Percentiles rank a stretch among this genome's conserved stretches.
These are phyloP conservation scores for Drosophila macrothrix DNA, from an alignment of 2,888 invertebrate species.

Conservation along the genomic window DNA sequence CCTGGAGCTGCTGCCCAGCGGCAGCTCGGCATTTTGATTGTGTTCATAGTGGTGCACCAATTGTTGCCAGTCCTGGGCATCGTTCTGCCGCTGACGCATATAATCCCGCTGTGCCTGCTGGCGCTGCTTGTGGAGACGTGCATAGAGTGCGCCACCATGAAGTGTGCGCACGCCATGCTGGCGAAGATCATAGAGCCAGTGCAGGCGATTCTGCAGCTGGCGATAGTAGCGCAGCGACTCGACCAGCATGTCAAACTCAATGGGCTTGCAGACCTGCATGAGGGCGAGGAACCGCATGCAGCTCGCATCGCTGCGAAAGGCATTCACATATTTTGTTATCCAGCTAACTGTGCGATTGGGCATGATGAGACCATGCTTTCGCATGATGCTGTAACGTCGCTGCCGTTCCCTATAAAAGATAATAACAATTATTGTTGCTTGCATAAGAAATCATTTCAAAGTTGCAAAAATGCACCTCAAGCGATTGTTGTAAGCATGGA, in stretches of 20 bases:
- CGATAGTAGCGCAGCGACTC: conserved; percentile 91
- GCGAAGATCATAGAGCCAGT: conserved; percentile 88
- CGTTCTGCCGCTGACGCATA: conserved; percentile 52
- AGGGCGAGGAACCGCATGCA: conserved; percentile 87
- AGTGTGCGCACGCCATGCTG: conserved; percentile 90
- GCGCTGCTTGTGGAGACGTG: conserved; percentile 87
- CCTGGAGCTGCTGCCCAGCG: conserved; percentile 71
- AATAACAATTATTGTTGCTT: background rate
- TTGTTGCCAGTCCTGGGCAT: conserved; percentile 69
- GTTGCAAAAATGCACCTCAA: conserved; percentile 84
- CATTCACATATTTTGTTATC: conserved; percentile 89
- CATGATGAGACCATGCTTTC: conserved; percentile 92
- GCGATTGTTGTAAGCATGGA: conserved; percentile 91
- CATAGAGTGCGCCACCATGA: conserved; percentile 88
- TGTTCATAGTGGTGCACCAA: conserved; percentile 67
- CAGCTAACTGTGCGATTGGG: conserved; percentile 89
- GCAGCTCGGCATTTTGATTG: conserved; percentile 74
- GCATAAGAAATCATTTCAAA: background rate
- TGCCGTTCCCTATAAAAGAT: conserved; percentile 87
- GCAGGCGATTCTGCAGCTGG: conserved; percentile 88
- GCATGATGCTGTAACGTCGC: conserved; percentile 90
- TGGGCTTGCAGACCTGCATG: conserved; percentile 90
- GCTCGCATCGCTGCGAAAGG: conserved; percentile 86
- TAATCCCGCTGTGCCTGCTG: conserved; percentile 75
- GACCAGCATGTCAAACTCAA: conserved; percentile 91